Evolutionary conservation across 2,113 vertebrate genomes (phyloP), one percentile per base, ranked within the genome.

Genomic region (Coturnix japonica): DNA sequence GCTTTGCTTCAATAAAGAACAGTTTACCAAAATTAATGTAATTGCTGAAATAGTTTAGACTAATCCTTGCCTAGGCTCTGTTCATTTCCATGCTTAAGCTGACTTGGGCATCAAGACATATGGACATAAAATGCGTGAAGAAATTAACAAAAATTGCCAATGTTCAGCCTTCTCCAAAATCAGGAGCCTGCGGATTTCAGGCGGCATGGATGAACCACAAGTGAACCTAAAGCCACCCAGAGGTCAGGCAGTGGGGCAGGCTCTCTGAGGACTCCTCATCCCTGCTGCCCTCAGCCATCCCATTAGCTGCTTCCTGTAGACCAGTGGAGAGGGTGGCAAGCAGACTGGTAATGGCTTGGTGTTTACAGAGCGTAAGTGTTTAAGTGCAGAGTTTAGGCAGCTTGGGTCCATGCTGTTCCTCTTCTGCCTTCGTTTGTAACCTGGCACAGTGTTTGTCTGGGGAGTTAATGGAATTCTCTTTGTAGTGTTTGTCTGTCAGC

Each of bases 81-180:
- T 72, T 94, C 12, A 0, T 91, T 92, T 88, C 82, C 88, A 56
- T 89, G 81, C 82, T 89, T 91, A 87, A 89, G 67, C 71, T 89
- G 64, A 67, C 82, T 87, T 87, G 83, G 57, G 87, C 39, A 87
- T 83, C 76, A 91, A 96, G 94, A 75, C 72, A 85, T 78, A 93
- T 56, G 49, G 72, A 60, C 35, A 3, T 11, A 33, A 72, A 60
- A 41, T 43, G 46, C 21, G 49, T 81, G 84, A 92, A 90, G 70
- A 53, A 70, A 88, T 72, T 80, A 87, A 31, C 15, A 71, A 85
- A 60, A 92, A 82, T 47, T 37, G 26, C 44, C 69, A 72, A 69
- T n/a, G 41, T 77, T 77, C 79, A 57, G 9, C 57, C 28, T 80
- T 75, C 61, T 74, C 53, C 72, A 75, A 23, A 85, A 70, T 87